These are phyloP conservation scores for Stomorhina lunata DNA, from an alignment of 2,888 invertebrate genomes.

Conservation along the genomic window DNA sequence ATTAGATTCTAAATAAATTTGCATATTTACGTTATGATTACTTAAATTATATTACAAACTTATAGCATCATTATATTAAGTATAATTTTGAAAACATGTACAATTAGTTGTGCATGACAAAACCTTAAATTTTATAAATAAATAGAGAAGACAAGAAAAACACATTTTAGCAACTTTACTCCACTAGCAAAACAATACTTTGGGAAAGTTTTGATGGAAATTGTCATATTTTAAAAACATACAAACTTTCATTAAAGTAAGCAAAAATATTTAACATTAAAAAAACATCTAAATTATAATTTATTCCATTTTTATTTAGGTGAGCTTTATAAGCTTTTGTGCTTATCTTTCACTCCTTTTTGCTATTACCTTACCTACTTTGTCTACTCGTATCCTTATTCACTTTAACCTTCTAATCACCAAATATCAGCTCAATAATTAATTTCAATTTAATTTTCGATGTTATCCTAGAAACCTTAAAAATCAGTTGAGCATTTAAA, in stretches of 20 bases:
- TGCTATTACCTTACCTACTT: too few species aligned
- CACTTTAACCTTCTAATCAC: too few species aligned
- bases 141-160: not conserved
- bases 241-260: not conserved
- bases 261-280: too few species aligned
- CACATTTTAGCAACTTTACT: not conserved
- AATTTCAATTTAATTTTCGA: too few species aligned
- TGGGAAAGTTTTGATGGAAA: not conserved
- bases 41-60: not conserved
- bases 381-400: too few species aligned
- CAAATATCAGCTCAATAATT: too few species aligned
- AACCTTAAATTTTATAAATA: not conserved
- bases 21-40: not conserved
- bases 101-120: not conserved
- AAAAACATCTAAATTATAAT: too few species aligned
- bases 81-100: not conserved
- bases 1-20: not conserved
- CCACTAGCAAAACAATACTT: not conserved
- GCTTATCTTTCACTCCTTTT: too few species aligned
- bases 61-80: not conserved
- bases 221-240: not conserved
- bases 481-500: too few species aligned
- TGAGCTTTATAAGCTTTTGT: too few species aligned
- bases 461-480: too few species aligned
- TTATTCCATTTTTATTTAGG: too few species aligned